Evolutionary conservation across 1,140 invertebrate species (phyloP).

Genomic region (Drosophila ironensis): DNA sequence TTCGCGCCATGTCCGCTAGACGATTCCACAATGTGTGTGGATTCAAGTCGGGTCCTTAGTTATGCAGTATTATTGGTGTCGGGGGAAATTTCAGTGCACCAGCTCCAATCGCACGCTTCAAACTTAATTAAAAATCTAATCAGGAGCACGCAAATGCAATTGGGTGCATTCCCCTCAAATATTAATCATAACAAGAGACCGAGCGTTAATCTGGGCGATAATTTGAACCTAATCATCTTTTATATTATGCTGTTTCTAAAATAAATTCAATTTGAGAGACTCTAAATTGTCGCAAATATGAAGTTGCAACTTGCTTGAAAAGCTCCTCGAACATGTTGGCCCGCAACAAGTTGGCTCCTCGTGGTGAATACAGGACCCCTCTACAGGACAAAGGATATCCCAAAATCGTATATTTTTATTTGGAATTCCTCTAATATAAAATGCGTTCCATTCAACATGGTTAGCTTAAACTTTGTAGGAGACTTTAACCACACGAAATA

Average conservation of each 20-base stretch:
- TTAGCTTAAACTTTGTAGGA: neutral
- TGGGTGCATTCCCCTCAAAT: constrained; percentile 29
- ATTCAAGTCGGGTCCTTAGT: constrained; percentile 21
- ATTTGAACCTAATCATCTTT: no score
- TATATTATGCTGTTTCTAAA: no score
- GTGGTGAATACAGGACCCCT: neutral
- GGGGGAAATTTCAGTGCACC: constrained; percentile 47
- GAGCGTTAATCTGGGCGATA: no score
- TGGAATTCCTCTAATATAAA: no score
- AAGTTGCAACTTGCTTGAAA: neutral
- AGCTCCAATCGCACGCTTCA: constrained; percentile 45
- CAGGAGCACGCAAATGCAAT: constrained; percentile 39
- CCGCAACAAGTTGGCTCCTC: constrained; percentile 10
- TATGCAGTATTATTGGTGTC: constrained; percentile 52
- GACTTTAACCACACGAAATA: neutral
- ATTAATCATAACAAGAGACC: no score
- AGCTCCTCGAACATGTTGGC: constrained; percentile 16
- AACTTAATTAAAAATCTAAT: constrained; percentile 58
- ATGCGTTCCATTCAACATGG: no score
- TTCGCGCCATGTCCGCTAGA: constrained; percentile 22
- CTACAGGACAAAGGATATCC: no score
- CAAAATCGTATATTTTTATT: no score
- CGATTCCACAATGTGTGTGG: constrained; percentile 26
- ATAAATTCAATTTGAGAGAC: no score
- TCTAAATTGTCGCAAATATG: no score